phyloP scores from a whole-genome alignment of 2,888 invertebrate genomes.

The Eristalinus sepulchralis region DNA sequence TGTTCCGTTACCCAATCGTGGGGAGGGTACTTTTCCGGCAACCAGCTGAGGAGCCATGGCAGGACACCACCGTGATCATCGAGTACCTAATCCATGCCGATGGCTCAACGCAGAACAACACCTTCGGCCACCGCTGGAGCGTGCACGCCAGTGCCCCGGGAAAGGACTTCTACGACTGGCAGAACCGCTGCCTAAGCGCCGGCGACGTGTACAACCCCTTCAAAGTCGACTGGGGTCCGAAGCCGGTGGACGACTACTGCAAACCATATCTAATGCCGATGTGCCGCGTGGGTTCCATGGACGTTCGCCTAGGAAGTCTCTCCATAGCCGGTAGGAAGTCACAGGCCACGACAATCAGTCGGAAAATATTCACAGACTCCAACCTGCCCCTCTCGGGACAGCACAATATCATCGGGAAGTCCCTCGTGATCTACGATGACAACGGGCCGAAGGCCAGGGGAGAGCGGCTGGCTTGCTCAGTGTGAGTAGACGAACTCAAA shows the following conservation, averaged over 20 bases:
- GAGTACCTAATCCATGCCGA: constrained; percentile 94
- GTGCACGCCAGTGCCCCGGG: constrained; percentile 90
- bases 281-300: constrained; percentile 90
- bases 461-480: constrained; percentile 93
- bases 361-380: constrained; percentile 90
- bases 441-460: constrained; percentile 93
- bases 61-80: constrained; percentile 91
- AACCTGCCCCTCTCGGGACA: constrained; percentile 89
- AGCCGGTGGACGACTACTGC: constrained; percentile 84
- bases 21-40: constrained; percentile 92
- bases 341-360: constrained; percentile 85
- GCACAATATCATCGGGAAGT: constrained; percentile 87
- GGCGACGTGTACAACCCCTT: constrained; percentile 90
- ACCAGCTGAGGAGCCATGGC: constrained; percentile 88
- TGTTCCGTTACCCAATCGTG: constrained; percentile 93
- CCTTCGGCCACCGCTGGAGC: constrained; percentile 90
- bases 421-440: constrained; percentile 93
- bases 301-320: constrained; percentile 86
- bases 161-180: constrained; percentile 95
- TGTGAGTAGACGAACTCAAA: constrained; percentile 82
- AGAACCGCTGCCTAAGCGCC: constrained; percentile 90
- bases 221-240: constrained; percentile 85
- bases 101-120: constrained; percentile 89
- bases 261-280: constrained; percentile 83
- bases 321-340: constrained; percentile 88